Evolutionary conservation across 2,797 vertebrate species (phyloP), one percentile per base, ranked within the genome.

Genomic region (Enteromius radiatus): DNA sequence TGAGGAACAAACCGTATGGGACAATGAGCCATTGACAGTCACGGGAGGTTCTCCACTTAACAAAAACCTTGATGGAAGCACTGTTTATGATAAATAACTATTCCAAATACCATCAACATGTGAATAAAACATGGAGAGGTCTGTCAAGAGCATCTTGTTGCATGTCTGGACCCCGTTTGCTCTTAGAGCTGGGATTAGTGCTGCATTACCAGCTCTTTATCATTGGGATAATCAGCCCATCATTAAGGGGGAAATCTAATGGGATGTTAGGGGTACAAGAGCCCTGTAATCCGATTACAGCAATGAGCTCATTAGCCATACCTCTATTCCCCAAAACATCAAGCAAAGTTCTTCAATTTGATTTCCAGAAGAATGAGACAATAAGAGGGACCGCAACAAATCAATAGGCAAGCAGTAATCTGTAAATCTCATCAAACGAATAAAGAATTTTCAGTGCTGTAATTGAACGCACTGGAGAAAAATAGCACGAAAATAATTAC

Each of bases 241-340:
- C 83, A 84, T 88, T 84, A 86, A 86, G 68, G 54, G 54, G 59
- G 69, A 81, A 84, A 75, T 87, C 73, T 85, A 85, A 85, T 80
- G 41, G 79, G 81, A 83, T 85, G 84, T 76, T 79, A 76, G 79
- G 79, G 69, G 77, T 85, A 85, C 67, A 82, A 82, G 76, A 84
- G 69, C 73, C 73, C 82, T 84, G 74, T 88, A 88, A 89, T 89
- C 84, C 71, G 80, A 87, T 89, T 89, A 85, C 85, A 86, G 28
- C 5, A 10, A 78, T 86, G 78, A 85, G 80, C 85, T 89, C 76
- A 84, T 88, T 88, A 88, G 84, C 63, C 59, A 65, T 43, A 83
- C 79, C 56, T 82, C 81, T 64, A 69, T 86, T 87, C 63, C 68
- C 75, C 41, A 82, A 86, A 88, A 84, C 68, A 86, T 78, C 79